Conservation (phyloP, 2,113 vertebrate genomes). For the Protobothrops mucrosquamatus region DNA sequence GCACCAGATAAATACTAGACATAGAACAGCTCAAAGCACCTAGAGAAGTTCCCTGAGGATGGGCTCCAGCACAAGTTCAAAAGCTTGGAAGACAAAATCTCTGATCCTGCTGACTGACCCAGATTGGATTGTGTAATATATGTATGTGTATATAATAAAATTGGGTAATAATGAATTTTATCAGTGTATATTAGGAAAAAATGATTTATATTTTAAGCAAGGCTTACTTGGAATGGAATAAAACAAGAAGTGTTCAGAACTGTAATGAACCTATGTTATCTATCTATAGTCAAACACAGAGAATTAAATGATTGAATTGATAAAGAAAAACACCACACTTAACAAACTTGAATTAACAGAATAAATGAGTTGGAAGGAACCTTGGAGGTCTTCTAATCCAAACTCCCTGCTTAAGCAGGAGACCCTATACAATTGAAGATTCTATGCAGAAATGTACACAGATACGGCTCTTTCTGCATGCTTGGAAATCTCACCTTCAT, state of each 20-base stretch:
- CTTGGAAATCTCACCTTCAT: neutral
- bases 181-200: constrained; percentile 48
- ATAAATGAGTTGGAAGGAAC: too few species aligned
- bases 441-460: neutral
- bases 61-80: too few species aligned
- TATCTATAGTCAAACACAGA: neutral
- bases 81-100: too few species aligned
- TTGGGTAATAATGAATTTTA: constrained; percentile 62
- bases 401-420: too few species aligned
- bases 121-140: constrained; percentile 4
- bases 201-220: constrained; percentile 29
- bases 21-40: neutral
- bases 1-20: neutral
- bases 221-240: constrained; percentile 34
- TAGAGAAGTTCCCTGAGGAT: too few species aligned
- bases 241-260: constrained; percentile 39
- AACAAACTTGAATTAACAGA: neutral
- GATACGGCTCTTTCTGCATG: neutral
- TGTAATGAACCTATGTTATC: constrained; percentile 36
- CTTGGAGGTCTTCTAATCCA: too few species aligned
- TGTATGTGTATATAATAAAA: constrained; percentile 55
- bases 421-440: neutral
- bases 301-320: neutral
- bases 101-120: too few species aligned
- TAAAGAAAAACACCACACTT: neutral